These are phyloP conservation scores for Cephalotes varians DNA, from an alignment of 2,888 invertebrate species.

Conservation along the genomic window DNA sequence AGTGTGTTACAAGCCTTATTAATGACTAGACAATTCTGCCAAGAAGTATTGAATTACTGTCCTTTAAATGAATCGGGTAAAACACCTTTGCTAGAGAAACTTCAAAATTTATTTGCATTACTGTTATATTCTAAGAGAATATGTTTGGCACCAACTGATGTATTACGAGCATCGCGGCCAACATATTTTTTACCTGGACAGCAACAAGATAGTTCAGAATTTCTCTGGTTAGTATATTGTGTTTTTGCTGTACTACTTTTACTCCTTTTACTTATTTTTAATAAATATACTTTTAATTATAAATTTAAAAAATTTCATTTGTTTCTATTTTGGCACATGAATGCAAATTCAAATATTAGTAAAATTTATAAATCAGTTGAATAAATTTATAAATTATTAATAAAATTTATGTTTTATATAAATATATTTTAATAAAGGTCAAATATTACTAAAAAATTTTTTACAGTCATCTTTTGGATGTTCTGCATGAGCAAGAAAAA, in stretches of 20 bases:
- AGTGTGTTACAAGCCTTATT: slow-evolving; percentile 94
- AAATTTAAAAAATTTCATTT: slow-evolving; percentile 4
- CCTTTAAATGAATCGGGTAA: slow-evolving; percentile 66
- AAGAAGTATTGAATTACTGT: slow-evolving; percentile 87
- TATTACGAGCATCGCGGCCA: slow-evolving; percentile 91
- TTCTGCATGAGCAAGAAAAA: slow-evolving; percentile 91
- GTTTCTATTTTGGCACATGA: background rate
- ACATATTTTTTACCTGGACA: slow-evolving; percentile 92
- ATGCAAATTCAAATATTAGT: background rate
- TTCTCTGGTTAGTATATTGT: slow-evolving; percentile 88
- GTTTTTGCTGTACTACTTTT: slow-evolving; percentile 4
- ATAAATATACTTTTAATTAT: no score
- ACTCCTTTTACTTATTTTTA: no score
- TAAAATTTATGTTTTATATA: background rate
- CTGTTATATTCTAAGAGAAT: slow-evolving; percentile 90
- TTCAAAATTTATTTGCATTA: slow-evolving; percentile 92
- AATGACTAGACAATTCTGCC: slow-evolving; percentile 93
- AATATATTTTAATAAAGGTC: no score
- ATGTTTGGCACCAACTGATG: slow-evolving; percentile 91
- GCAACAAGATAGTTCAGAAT: slow-evolving; percentile 96
- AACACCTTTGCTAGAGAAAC: slow-evolving; percentile 86
- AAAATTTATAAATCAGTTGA: background rate
- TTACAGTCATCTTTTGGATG: slow-evolving; percentile 88
- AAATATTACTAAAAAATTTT: slow-evolving; percentile 39
- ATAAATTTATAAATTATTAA: background rate